Base-by-base conservation (phyloP, 1,140 invertebrate species). In the Meteorus sp. region DNA sequence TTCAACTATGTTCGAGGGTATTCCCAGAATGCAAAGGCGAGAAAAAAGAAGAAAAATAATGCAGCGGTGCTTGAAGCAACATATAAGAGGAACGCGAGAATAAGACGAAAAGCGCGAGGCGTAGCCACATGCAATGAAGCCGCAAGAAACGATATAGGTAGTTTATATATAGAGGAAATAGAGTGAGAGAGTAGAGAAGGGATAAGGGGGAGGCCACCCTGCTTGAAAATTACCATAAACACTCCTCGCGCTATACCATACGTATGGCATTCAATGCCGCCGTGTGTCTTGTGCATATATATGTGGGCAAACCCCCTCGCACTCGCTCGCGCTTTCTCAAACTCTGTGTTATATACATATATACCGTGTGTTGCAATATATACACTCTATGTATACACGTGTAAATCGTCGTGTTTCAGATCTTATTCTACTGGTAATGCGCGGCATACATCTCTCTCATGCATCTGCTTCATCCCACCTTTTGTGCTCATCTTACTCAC, bases 171-270 rank as follows among this genome's bases (percentile, higher is more conserved):
- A n/a, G n/a, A n/a, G n/a, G n/a, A n/a, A n/a, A n/a, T n/a, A n/a
- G n/a, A n/a, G n/a, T n/a, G n/a, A n/a, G n/a, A n/a, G n/a, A n/a
- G n/a, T n/a, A n/a, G n/a, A n/a, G n/a, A 61, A 29, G 27, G 9
- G 27, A 29, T 5, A 29, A 62, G 59, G 61, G 57, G 39, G 56
- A 65, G 65, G 65, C 68, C 68, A 70, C 68, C 68, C 67, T 69
- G 67, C 33, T 67, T 50, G 67, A 29, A 63, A 52, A 74, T 74
- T 72, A 74, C 65, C 72, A 73, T 73, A 73, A 74, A 73, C 68
- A 69, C 64, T 68, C 66, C 56, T 53, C 54, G 47, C 58, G 54
- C 58, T 27, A 27, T 41, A 35, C 33, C 55, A 44, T 64, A 61
- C 11, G 63, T 72, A 68, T 65, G 67, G 59, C 60, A n/a, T 13